A percentile compares a stretch with the other conserved stretches of the same genome.
phyloP scores from a whole-genome alignment of 2,797 vertebrate species.

The Tragelaphus oryx region DNA sequence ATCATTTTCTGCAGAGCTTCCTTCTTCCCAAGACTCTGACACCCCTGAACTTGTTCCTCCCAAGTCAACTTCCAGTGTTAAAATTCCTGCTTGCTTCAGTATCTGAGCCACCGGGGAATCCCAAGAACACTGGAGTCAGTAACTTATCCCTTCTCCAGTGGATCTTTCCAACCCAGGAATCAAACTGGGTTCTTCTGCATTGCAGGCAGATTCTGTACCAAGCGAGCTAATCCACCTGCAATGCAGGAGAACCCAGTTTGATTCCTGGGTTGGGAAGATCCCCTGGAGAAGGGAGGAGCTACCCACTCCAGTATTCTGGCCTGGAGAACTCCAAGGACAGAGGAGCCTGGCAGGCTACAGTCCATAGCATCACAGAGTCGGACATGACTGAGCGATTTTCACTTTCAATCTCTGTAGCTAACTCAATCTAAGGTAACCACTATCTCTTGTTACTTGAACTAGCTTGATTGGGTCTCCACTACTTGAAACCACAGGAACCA shows the following conservation, averaged over 20 bases:
- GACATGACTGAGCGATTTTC: neutral
- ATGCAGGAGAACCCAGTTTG: neutral
- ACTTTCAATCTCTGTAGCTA: neutral
- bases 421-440: neutral
- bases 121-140: neutral
- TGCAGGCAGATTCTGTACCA: neutral
- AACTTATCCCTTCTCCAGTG: neutral
- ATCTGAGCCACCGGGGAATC: neutral
- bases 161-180: neutral
- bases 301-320: neutral
- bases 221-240: fast-evolving
- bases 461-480: neutral
- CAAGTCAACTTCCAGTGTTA: neutral
- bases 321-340: neutral
- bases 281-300: neutral
- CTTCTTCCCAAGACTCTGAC: neutral
- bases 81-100: neutral
- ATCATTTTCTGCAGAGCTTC: neutral
- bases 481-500: neutral
- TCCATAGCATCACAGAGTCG: neutral
- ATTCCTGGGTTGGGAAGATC: neutral
- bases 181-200: neutral
- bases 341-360: neutral
- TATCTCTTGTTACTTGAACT: neutral
- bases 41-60: neutral